A percentile compares a stretch with the other conserved stretches of the same genome.
Evolutionary conservation across 2,113 vertebrate species (phyloP).

Genomic region (Eidolon helvum): DNA sequence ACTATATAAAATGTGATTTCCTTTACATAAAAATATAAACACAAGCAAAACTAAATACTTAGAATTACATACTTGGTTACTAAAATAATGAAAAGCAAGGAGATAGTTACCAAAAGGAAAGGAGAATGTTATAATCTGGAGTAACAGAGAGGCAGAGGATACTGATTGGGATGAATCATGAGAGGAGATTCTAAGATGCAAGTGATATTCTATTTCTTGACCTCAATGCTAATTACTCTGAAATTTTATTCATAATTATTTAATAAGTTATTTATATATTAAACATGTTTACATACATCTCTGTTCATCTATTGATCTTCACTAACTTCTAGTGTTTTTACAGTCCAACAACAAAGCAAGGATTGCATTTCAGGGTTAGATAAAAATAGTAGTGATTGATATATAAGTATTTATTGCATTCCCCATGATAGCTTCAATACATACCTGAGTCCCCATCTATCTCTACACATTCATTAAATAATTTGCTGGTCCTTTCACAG

Average conservation of each 20-base stretch:
- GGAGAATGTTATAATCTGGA: not conserved
- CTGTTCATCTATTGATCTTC: not conserved
- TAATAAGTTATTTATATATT: not conserved
- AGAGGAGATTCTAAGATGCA: not conserved
- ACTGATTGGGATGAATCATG: not conserved
- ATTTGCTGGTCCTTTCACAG: not conserved
- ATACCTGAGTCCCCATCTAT: not conserved
- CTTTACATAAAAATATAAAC: slow-evolving; percentile 12
- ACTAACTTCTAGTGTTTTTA: not conserved
- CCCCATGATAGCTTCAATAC: not conserved
- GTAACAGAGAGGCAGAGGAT: not conserved
- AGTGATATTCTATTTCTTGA: not conserved
- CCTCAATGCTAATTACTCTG: not conserved
- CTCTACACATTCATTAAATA: not conserved
- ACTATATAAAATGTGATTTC: not conserved
- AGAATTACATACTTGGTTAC: not conserved
- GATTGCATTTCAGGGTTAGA: not conserved
- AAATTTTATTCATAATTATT: not conserved
- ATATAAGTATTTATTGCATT: not conserved
- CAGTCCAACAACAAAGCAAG: not conserved
- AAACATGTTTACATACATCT: not conserved
- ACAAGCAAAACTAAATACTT: not conserved
- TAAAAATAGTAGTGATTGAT: not conserved
- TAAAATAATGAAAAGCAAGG: not conserved
- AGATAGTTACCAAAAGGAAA: not conserved